Evolutionary conservation across 2,113 vertebrate genomes (phyloP).

Genomic region (Taurulus bubalis): DNA sequence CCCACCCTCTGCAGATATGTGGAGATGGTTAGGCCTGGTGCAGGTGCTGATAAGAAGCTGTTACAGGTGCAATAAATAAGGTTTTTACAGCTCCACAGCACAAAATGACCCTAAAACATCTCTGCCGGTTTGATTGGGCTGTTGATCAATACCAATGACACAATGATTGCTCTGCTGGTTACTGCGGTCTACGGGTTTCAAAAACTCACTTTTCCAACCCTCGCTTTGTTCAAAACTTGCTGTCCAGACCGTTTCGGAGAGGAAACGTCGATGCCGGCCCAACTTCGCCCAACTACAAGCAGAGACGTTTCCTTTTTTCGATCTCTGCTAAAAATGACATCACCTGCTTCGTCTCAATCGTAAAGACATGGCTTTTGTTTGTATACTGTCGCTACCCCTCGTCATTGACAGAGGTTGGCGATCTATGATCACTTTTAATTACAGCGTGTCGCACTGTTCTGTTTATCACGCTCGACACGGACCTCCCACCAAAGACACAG

Average conservation of each 20-base stretch:
- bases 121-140: constrained; percentile 22
- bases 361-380: constrained; percentile 26
- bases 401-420: constrained; percentile 28
- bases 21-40: constrained; percentile 28
- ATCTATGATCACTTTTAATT: constrained; percentile 36
- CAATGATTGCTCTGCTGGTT: constrained; percentile 37
- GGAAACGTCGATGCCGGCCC: background rate
- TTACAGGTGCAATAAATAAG: constrained; percentile 34
- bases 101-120: constrained; percentile 55
- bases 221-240: background rate
- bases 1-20: constrained; percentile 13
- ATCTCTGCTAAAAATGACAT: background rate
- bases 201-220: constrained; percentile 20
- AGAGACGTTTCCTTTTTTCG: background rate
- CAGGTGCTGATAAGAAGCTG: constrained; percentile 37
- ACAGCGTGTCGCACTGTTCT: constrained; percentile 26
- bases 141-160: constrained; percentile 59
- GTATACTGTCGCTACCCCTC: background rate
- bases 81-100: constrained; percentile 7
- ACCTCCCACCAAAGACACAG: constrained; percentile 25
- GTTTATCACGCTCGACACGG: constrained; percentile 7
- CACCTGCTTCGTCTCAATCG: background rate
- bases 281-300: background rate
- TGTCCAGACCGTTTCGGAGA: background rate
- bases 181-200: background rate